Conservation (phyloP, 2,113 vertebrate species). For the Bettongia penicillata region DNA sequence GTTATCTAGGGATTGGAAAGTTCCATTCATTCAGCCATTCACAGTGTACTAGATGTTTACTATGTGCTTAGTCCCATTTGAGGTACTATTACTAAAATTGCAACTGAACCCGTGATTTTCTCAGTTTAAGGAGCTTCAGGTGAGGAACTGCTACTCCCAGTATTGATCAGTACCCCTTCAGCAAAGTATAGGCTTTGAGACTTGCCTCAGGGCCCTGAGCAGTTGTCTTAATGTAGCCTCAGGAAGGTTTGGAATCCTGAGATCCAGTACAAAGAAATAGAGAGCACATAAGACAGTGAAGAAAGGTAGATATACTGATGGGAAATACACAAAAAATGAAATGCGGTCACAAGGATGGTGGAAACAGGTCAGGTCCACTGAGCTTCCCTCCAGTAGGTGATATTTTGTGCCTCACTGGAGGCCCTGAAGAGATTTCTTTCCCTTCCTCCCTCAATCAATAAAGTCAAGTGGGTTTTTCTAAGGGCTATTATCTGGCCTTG, state of each 20-base stretch:
- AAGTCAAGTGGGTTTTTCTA: background rate
- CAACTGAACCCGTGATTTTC: background rate
- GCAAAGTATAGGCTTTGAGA: background rate
- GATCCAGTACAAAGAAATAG: background rate
- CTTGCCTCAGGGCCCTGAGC: background rate
- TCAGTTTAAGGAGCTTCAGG: background rate
- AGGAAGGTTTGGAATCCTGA: background rate
- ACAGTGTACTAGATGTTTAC: background rate
- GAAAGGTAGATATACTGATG: background rate
- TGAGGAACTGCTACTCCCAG: background rate
- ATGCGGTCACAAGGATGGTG: background rate
- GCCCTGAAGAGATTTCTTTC: background rate
- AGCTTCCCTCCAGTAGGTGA: background rate
- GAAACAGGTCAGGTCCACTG: background rate
- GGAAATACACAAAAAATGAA: background rate
- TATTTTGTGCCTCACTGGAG: background rate
- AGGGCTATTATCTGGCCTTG: background rate
- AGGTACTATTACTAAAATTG: background rate
- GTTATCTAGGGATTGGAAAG: background rate
- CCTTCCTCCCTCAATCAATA: background rate
- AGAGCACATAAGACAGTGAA: background rate
- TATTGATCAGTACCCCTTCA: background rate
- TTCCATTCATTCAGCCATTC: background rate
- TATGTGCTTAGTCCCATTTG: background rate
- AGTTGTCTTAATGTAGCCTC: background rate